Evolutionary conservation across 2,888 invertebrate species (phyloP).

Genomic region (Augochlorella aurata): DNA sequence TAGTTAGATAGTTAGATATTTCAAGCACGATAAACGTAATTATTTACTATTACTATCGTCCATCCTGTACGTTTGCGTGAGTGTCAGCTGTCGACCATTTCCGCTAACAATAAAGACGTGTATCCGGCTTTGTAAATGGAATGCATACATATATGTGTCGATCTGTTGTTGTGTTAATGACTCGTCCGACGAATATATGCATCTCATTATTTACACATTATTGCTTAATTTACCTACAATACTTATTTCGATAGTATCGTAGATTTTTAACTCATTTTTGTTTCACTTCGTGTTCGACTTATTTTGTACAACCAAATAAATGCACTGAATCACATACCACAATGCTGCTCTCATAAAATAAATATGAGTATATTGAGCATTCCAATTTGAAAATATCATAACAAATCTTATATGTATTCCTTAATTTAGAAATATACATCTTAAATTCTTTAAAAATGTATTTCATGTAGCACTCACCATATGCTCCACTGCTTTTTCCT

Average conservation of each 20-base stretch:
- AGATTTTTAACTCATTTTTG: neutral
- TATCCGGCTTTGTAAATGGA: conserved; percentile 44
- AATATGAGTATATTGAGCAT: neutral
- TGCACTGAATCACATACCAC: neutral
- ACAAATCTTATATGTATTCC: neutral
- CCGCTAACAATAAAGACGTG: conserved; percentile 53
- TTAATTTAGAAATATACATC: neutral
- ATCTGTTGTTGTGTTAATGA: conserved; percentile 31
- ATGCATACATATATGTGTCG: conserved; percentile 32
- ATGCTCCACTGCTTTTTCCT: conserved; percentile 90
- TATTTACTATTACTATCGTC: conserved; percentile 48
- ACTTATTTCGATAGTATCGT: neutral
- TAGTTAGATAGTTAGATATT: conserved; percentile 34
- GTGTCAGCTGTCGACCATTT: conserved; percentile 47
- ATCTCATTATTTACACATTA: neutral
- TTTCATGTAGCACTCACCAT: conserved; percentile 86
- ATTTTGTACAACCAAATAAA: neutral
- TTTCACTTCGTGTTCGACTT: neutral
- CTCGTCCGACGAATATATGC: neutral
- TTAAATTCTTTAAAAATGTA: neutral
- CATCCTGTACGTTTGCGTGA: conserved; percentile 37
- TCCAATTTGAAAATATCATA: neutral
- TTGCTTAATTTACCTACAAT: neutral
- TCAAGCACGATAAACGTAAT: conserved; percentile 40
- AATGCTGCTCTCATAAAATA: neutral